Base-by-base conservation (phyloP, 1,140 invertebrate genomes). In the Drusus annulatus region DNA sequence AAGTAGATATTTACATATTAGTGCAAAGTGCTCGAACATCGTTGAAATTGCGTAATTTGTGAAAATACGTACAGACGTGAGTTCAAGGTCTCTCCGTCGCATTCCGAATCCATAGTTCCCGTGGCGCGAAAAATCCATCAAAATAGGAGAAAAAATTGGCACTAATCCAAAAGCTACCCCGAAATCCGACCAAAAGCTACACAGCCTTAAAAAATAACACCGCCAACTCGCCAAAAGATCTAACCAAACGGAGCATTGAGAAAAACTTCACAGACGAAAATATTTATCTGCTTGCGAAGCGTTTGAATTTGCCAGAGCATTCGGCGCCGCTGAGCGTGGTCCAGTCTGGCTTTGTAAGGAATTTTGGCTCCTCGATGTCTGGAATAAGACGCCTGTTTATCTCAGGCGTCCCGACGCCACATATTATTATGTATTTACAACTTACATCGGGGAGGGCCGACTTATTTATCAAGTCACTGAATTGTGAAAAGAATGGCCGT, bases 351-450 rank as follows among this genome's bases (percentile, higher is more conserved):
- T 36, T 36, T 36, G 16, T 3, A 19, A 17, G 52, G 52, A 56
- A 56, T 36, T 36, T 65, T 36, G 62, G 62, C 62, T 25, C 62
- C 62, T 21, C 19, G 23, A 16, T 10, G 62, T 65, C 62, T 65
- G 62, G 7, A 25, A 31, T n/a, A 31, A 28, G 62, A 65, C 21
- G 23, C 23, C 19, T 36, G 16, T 36, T 7, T 36, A 36, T 31
- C 28, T 28, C 23, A 36, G 62, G 62, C 62, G 15, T 65, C 28
- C 25, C 25, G 62, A 65, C 62, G 62, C 62, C 62, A 65, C 16
- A 65, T 23, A n/a, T 25, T 36, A 36, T 36, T 4, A 36, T 7
- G 31, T 36, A 36, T 36, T 36, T 36, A 36, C 31, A 36, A 36
- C 31, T 36, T 8, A 36, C 31, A 36, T 0, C 31, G 7, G 31